These are phyloP conservation scores for Gymnogyps californianus DNA, from an alignment of 2,113 vertebrate genomes.

Conservation along the genomic window DNA sequence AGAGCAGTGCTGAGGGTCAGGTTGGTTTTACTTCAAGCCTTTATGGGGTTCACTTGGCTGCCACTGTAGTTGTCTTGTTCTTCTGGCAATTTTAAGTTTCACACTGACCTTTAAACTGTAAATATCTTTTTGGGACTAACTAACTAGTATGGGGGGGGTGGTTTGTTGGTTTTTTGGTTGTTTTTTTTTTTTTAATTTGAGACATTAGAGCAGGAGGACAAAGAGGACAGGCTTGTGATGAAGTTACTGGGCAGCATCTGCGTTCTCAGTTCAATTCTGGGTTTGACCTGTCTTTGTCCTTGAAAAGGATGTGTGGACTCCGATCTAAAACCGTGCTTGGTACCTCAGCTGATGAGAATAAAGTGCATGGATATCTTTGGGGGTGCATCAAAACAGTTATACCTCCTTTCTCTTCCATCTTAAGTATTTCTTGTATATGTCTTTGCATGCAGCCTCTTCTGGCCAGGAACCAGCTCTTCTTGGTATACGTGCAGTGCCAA, in stretches of 20 bases:
- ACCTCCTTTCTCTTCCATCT: background rate
- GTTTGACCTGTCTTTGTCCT: background rate
- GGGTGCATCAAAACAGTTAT: background rate
- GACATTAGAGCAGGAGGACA: background rate
- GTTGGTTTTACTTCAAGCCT: background rate
- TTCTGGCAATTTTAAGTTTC: background rate
- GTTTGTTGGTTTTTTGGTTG: background rate
- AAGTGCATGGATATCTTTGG: background rate
- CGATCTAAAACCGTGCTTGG: rapidly evolving
- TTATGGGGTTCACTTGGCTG: background rate
- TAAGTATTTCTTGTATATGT: background rate
- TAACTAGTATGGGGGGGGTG: background rate
- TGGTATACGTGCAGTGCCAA: background rate
- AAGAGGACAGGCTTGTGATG: background rate
- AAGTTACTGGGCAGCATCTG: background rate
- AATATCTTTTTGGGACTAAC: background rate
- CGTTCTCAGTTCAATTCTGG: background rate
- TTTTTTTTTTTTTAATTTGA: background rate
- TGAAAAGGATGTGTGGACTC: background rate
- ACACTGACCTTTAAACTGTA: background rate
- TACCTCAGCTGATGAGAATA: background rate
- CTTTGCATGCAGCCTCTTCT: background rate
- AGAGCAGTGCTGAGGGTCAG: background rate
- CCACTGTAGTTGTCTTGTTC: background rate
- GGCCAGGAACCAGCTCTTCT: background rate